Evolutionary conservation across 2,888 invertebrate genomes (phyloP).

Genomic region (Drosophila multiciliata): DNA sequence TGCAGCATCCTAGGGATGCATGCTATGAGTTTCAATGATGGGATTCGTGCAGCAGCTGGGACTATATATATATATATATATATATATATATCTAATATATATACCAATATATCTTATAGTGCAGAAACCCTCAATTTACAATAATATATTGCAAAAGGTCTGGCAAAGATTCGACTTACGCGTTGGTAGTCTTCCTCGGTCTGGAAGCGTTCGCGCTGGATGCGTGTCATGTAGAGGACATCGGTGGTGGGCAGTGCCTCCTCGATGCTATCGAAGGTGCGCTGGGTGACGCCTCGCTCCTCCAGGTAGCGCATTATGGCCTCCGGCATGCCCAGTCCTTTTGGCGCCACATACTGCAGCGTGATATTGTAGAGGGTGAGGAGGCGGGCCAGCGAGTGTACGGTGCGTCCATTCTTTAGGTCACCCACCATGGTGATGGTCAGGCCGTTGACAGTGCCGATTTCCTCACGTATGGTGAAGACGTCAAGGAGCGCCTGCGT

Average conservation of each 20-base stretch:
- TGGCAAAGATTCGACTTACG: constrained; percentile 86
- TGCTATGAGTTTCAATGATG: too few relatives aligned
- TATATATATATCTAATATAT: too few relatives aligned
- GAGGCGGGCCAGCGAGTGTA: constrained; percentile 97
- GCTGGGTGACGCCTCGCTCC: constrained; percentile 91
- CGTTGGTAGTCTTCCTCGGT: constrained; percentile 93
- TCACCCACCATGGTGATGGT: constrained; percentile 99
- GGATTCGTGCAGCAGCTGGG: too few relatives aligned
- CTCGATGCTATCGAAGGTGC: constrained; percentile 89
- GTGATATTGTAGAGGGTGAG: constrained; percentile 97
- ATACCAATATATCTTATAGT: too few relatives aligned
- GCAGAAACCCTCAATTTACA: too few relatives aligned
- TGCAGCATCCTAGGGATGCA: too few relatives aligned
- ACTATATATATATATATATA: too few relatives aligned
- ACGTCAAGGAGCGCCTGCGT: constrained; percentile 98
- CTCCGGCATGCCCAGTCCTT: constrained; percentile 95
- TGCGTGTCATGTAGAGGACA: constrained; percentile 99
- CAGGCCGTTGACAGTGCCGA: constrained; percentile 98
- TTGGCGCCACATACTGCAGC: constrained; percentile 95
- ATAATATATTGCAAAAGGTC: too few relatives aligned
- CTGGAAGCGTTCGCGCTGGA: constrained; percentile 96
- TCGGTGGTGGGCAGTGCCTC: constrained; percentile 96
- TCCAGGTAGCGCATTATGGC: constrained; percentile 92
- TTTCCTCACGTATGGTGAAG: constrained; percentile 99
- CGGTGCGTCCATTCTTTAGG: constrained; percentile 98